Evolutionary conservation across 2,797 vertebrate genomes (phyloP), one percentile per base, ranked within the genome.

Genomic region (Phalloptychus januarius): DNA sequence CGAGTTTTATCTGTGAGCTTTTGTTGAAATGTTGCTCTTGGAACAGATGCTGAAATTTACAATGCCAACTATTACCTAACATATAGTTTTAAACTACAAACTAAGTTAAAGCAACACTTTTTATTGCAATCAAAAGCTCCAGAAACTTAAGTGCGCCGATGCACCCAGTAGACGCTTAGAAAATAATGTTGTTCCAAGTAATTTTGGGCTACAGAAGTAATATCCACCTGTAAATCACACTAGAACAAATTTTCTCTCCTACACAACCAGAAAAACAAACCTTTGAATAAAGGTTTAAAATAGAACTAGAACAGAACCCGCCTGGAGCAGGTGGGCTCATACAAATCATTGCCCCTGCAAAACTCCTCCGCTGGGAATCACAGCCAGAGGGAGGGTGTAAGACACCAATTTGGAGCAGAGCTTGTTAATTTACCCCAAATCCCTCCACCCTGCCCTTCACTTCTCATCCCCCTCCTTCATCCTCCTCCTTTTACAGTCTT

Each of bases 401-500:
- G 91, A 93, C 92, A 91, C 87, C 90, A 91, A 91, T 92, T 94
- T 94, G 71, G 87, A 91, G 91, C 82, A 89, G 90, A 92, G 86
- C 92, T 92, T 88, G 85, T 93, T 94, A 92, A 93, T 94, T 89
- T 89, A 46, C 76, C 50, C 72, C 63, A 40, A 23, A 78, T 77
- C 33, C 71, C 74, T 20, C 70, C 25, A 42, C 40, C 25, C 23
- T 42, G 38, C 70, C 77, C 75, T 71, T 80, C 77, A 79, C 80
- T 86, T 87, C 83, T 85, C 74, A 80, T 46, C 40, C 71, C 46
- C 61, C 33, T 65, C 16, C 18, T 65, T 23, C 33, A 38, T 18
- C 33, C 56, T 61, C 56, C 56, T 58, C 56, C 28, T 67, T 67
- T 67, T 67, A 67, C 63, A 38, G 63, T 67, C 36, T 67, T 67